Base-by-base conservation (phyloP, 2,797 vertebrate species). In the Oreortyx pictus region DNA sequence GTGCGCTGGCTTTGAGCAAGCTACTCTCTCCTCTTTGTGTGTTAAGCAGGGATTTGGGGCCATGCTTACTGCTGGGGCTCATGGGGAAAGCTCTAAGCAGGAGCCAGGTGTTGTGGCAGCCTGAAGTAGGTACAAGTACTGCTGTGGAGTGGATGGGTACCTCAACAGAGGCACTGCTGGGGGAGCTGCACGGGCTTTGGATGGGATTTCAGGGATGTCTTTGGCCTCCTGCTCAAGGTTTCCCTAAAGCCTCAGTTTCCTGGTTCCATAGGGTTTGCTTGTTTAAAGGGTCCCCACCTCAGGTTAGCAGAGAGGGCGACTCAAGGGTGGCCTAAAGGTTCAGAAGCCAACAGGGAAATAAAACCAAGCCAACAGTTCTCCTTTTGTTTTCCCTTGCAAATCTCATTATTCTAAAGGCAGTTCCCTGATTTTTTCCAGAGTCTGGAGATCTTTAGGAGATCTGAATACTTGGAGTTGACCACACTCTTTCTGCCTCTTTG, bases 301-400 rank as follows among this genome's bases (percentile, higher is more conserved):
- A 73, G 2, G 19, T 35, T 35, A 83, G 67, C 46, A 67, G 59
- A 62, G 66, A 62, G 0, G 0, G 70, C 83, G 93, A 89, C 0
- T 6, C 87, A 73, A 75, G 50, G 72, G 82, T 65, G 67, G 89
- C 90, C 93, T 86, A 79, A 73, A 83, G 94, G 89, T 87, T 88
- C 0, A 0, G 56, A 81, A 90, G 11, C 70, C 84, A 90, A 61
- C 20, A 73, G 88, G 90, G 88, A 89, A 94, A 93, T 89, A 80
- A 90, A 90, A 82, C 24, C 57, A 88, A 95, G 39, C 61, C 52
- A 92, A 80, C 41, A 16, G 17, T 9, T 67, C 22, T 43, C 60
- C 14, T 23, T 78, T 72, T 0, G 39, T 71, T 23, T 52, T 4
- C 3, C 27, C 64, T 86, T 82, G 78, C 39, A 92, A 80, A 86